Percentiles rank a stretch among this genome's conserved stretches.
These are phyloP conservation scores for Lynx canadensis DNA, from an alignment of 2,113 vertebrate species.

Conservation along the genomic window DNA sequence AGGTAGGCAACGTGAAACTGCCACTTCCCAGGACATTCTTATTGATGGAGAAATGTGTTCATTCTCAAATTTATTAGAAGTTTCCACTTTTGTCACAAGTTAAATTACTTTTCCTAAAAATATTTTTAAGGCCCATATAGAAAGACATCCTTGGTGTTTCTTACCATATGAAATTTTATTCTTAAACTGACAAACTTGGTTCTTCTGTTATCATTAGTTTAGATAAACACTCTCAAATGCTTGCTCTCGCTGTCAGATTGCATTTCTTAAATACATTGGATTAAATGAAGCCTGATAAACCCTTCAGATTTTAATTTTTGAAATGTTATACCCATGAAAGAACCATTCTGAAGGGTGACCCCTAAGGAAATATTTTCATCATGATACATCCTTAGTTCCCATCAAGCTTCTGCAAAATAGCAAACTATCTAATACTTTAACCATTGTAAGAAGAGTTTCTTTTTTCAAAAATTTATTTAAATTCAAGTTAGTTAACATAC, in stretches of 20 bases:
- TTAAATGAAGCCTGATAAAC: not conserved
- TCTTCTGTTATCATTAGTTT: not conserved
- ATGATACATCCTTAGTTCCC: not conserved
- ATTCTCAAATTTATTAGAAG: not conserved
- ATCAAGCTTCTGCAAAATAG: not conserved
- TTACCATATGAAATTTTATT: not conserved
- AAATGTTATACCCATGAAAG: not conserved
- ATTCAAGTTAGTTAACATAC: too few relatives aligned
- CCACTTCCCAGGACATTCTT: not conserved
- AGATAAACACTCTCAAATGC: not conserved
- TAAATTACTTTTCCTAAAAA: not conserved
- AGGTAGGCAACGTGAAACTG: not conserved
- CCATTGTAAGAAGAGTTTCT: not conserved
- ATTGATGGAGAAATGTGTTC: not conserved
- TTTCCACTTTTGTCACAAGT: not conserved
- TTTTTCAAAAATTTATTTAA: too few relatives aligned
- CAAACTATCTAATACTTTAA: not conserved
- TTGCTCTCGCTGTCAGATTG: not conserved
- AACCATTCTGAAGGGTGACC: not conserved
- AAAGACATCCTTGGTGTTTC: not conserved
- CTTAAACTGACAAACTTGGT: not conserved
- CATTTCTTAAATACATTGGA: not conserved
- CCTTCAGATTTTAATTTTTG: not conserved
- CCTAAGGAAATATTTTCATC: not conserved
- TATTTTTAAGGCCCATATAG: not conserved